Conservation (phyloP, 2,113 vertebrate species). For the Numenius arquata region DNA sequence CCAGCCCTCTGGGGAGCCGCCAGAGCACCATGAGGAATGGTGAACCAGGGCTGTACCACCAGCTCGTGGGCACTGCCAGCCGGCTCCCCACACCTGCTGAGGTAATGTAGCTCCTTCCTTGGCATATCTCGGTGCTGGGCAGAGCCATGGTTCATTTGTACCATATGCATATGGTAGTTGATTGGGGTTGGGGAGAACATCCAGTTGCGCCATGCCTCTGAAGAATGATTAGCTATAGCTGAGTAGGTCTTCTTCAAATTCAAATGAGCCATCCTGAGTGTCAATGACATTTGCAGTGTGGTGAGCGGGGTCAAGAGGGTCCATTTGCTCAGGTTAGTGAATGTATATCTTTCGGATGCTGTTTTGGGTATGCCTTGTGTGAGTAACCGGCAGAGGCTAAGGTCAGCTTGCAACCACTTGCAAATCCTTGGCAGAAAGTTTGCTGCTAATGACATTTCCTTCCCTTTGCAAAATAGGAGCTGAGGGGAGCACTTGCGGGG, state of each 20-base stretch:
- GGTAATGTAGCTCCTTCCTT: slow-evolving; percentile 67
- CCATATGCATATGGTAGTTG: rapidly evolving
- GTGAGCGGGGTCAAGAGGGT: not conserved
- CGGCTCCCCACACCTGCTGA: slow-evolving; percentile 56
- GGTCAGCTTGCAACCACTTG: not conserved
- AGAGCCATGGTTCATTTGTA: not conserved
- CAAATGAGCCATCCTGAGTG: not conserved
- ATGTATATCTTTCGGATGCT: not conserved
- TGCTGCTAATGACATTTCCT: not conserved
- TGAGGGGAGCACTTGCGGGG: rapidly evolving
- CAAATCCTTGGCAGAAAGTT: not conserved
- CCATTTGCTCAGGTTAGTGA: not conserved
- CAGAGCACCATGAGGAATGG: slow-evolving; percentile 75
- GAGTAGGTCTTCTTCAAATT: not conserved
- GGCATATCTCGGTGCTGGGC: not conserved
- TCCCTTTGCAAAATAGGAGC: not conserved
- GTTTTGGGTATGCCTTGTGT: not conserved
- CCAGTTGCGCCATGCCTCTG: rapidly evolving
- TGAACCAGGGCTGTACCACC: slow-evolving; percentile 74
- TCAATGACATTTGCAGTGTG: not conserved
- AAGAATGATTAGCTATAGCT: not conserved
- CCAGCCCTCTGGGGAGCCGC: slow-evolving; percentile 73
- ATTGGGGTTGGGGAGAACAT: not conserved
- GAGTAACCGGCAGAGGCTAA: not conserved
- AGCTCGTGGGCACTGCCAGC: slow-evolving; percentile 69